Conservation (phyloP, 2,888 invertebrate species). For the Cephus pygmeus region DNA sequence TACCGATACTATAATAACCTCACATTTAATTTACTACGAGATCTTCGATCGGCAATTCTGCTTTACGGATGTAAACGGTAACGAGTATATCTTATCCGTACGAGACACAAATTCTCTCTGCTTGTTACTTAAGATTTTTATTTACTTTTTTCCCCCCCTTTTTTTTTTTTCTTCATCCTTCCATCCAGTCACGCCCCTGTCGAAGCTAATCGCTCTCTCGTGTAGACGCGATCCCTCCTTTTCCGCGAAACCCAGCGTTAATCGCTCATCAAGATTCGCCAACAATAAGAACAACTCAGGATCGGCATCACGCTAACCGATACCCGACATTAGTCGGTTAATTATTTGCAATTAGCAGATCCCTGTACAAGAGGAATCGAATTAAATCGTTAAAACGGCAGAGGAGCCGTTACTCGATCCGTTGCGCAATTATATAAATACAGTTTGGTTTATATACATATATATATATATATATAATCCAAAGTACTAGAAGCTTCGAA, state of each 20-base stretch:
- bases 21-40: not conserved
- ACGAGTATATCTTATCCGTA: not conserved
- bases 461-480: not conserved
- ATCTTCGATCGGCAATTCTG: not conserved
- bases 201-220: not conserved
- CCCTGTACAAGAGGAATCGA: conserved; percentile 10
- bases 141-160: not conserved
- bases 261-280: not conserved
- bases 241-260: not conserved
- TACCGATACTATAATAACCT: not conserved
- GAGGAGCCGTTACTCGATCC: not conserved
- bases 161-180: not conserved
- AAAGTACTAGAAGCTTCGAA: conserved; percentile 1
- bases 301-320: conserved; percentile 44
- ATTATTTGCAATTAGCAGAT: conserved; percentile 51
- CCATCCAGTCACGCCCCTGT: not conserved
- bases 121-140: not conserved
- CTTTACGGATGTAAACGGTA: not conserved
- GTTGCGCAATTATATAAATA: not conserved
- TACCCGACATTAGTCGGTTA: conserved; percentile 49
- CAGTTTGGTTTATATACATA: not conserved
- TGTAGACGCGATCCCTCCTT: not conserved
- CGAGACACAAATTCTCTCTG: not conserved
- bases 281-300: not conserved
- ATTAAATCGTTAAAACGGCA: not conserved